Base-by-base conservation (phyloP, 2,888 invertebrate species). In the Dolomedes plantarius region DNA sequence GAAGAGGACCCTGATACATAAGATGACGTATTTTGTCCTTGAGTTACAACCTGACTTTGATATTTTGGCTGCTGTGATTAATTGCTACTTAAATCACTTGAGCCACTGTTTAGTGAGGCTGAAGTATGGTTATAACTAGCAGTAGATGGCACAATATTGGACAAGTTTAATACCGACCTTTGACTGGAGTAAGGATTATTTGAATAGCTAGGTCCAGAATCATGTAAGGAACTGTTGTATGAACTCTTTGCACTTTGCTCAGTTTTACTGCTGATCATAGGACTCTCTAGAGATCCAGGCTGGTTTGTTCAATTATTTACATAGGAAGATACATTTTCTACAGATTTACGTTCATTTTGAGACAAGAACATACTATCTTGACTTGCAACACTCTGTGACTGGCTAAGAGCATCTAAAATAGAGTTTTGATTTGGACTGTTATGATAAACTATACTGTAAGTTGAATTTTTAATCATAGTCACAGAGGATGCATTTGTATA, bases 291-390 rank as follows among this genome's bases (percentile, higher is more conserved):
- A 64, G 68, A 73, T 11, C 76, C 68, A 64, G 81, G 32, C 41
- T 87, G 87, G 74, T 69, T 80, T 76, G 86, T 67, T 78, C 86
- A 86, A 76, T 86, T 86, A 72, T 86, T 86, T 16, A 86, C 80
- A 72, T 80, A 86, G 1, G 86, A 71, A 23, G 86, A 80, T 32
- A 86, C 86, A 72, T 76, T 86, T 50, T 86, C 86, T 23, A 86
- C 75, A 76, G 13, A 86, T 76, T 86, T 86, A 32, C 86, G 36
- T 27, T 86, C 86, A 56, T 28, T 78, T 62, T 86, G 86, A 31
- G 80, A 72, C 46, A 86, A 39, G 7, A 86, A 65, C 65, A 86
- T 71, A 31, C 75, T 80, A n/a, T 86, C 86, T 72, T 86, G 86
- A 62, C 31, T 78, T 80, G 86, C 75, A 72, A 86, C 80, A 80